Percentiles rank a stretch among this genome's conserved stretches.
Evolutionary conservation across 1,140 invertebrate genomes (phyloP).

Genomic region (Belonocnema kinseyi): DNA sequence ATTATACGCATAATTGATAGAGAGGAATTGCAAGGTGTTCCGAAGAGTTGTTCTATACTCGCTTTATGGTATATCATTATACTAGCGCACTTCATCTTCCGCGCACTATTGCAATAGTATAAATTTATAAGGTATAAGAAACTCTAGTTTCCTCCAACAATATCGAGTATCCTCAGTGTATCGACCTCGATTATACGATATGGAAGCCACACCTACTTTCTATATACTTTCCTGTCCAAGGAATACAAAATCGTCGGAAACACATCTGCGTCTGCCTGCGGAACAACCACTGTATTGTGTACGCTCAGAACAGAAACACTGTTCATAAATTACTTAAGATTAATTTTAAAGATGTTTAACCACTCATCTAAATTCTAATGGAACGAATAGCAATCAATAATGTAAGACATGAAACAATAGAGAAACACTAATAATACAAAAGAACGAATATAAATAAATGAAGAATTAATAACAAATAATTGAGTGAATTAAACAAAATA

Average conservation of each 20-base stretch:
- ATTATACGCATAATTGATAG: background rate
- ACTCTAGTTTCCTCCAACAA: conserved; percentile 42
- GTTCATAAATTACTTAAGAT: too few species aligned
- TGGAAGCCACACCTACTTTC: conserved; percentile 66
- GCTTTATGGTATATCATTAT: background rate
- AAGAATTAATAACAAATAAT: too few species aligned
- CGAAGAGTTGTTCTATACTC: background rate
- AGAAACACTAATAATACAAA: too few species aligned
- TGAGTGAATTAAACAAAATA: too few species aligned
- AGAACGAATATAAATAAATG: too few species aligned
- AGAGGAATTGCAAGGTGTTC: background rate
- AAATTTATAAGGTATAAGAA: conserved; percentile 6
- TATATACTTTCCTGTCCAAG: conserved; percentile 62
- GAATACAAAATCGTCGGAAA: conserved; percentile 38
- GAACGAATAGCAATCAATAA: too few species aligned
- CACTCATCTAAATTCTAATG: too few species aligned
- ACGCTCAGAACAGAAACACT: too few species aligned
- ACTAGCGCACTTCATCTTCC: background rate
- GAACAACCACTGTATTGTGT: too few species aligned
- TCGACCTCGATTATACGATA: conserved; percentile 62
- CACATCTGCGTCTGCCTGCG: conserved; percentile 34
- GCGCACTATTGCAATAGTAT: background rate
- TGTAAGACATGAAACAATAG: too few species aligned
- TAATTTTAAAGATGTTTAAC: too few species aligned
- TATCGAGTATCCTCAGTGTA: conserved; percentile 58